These are phyloP conservation scores for Piezodorus guildinii DNA, from an alignment of 1,140 invertebrate genomes.

Conservation along the genomic window DNA sequence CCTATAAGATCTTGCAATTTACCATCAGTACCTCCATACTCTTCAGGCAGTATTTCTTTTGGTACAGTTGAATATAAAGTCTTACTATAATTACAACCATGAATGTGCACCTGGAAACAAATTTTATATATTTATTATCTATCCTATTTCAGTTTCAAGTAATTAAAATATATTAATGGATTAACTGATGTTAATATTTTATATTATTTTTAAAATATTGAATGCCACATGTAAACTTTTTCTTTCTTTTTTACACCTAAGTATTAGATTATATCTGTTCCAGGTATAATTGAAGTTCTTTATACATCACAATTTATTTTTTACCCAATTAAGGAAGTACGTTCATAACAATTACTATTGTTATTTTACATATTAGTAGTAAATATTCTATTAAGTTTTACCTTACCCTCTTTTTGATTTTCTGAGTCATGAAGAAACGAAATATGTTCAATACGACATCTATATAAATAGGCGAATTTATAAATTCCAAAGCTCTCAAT, in stretches of 20 bases:
- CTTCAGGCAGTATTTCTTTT: constrained; percentile 41
- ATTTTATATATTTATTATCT: no score
- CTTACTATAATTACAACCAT: constrained; percentile 31
- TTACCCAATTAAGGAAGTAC: no score
- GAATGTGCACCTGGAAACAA: constrained; percentile 36
- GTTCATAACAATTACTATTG: no score
- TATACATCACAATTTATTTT: no score
- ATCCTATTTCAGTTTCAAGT: no score
- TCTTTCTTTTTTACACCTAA: no score
- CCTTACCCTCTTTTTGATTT: constrained; percentile 44
- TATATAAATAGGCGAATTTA: constrained; percentile 54
- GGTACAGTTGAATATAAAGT: constrained; percentile 37
- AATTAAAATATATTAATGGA: no score
- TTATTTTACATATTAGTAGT: neutral
- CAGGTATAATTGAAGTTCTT: no score
- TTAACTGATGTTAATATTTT: no score
- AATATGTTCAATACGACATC: constrained; percentile 56
- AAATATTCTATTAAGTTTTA: neutral
- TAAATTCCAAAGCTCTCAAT: constrained; percentile 53
- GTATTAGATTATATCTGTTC: no score
- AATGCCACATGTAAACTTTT: no score
- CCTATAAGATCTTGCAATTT: constrained; percentile 40
- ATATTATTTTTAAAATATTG: no score
- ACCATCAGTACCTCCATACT: constrained; percentile 45
- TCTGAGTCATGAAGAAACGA: constrained; percentile 56